Percentiles rank a stretch among this genome's conserved stretches.
Conservation (phyloP, 2,113 vertebrate genomes). For the Sorex araneus region DNA sequence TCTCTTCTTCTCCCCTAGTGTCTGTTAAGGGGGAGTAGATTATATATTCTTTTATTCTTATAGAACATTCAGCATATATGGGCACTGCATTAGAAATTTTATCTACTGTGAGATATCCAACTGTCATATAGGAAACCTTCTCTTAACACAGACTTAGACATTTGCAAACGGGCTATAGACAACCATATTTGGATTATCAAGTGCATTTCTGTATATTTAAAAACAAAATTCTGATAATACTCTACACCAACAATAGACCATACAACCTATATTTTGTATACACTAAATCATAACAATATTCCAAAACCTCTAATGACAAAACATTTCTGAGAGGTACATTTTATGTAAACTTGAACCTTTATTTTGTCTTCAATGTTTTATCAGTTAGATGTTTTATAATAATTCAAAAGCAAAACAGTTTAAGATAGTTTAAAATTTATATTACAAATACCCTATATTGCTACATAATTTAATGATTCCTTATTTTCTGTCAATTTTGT, state of each 20-base stretch:
- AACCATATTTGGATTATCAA: conserved; percentile 31
- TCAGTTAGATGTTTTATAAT: not conserved
- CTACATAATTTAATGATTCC: not conserved
- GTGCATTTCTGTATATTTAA: not conserved
- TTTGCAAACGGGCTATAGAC: not conserved
- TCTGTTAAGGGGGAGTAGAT: too few relatives aligned
- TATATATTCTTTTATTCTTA: not conserved
- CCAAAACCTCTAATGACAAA: not conserved
- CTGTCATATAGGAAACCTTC: not conserved
- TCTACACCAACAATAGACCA: not conserved
- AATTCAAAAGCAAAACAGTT: not conserved
- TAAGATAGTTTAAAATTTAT: not conserved
- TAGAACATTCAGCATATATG: not conserved
- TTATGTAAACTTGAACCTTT: rapidly evolving
- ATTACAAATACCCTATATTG: not conserved
- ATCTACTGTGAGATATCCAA: not conserved
- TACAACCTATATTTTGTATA: not conserved
- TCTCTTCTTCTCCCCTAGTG: too few relatives aligned
- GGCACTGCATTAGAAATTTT: not conserved
- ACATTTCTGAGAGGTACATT: not conserved
- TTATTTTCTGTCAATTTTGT: not conserved
- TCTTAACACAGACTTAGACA: not conserved
- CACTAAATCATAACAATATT: not conserved
- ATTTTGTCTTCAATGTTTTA: not conserved
- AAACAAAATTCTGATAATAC: not conserved